Evolutionary conservation across 2,113 vertebrate genomes (phyloP).

Genomic region (Apodemus speciosus): DNA sequence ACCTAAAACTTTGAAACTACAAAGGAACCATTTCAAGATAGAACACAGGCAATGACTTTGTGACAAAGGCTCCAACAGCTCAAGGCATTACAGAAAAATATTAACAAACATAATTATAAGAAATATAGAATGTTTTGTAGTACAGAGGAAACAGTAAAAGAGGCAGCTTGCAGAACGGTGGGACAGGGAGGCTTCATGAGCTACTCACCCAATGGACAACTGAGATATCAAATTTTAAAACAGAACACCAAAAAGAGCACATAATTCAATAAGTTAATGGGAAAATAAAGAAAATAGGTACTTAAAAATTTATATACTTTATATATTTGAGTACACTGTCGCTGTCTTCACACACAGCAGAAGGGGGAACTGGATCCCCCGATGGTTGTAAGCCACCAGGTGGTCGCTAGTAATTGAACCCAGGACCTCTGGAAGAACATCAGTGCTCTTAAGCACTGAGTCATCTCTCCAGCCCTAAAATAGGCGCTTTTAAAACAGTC

Average conservation of each 20-base stretch:
- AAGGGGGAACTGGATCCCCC: no score
- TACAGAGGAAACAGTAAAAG: neutral
- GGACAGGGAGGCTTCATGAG: neutral
- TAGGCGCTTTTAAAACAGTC: neutral
- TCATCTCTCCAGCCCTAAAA: neutral
- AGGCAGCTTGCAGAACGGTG: neutral
- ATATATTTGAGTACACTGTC: no score
- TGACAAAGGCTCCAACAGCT: neutral
- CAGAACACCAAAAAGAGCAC: neutral
- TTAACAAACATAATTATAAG: neutral
- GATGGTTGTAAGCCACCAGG: no score
- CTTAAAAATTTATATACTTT: neutral
- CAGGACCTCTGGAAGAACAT: no score
- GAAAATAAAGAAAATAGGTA: neutral
- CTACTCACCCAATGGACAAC: neutral
- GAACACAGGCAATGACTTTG: neutral
- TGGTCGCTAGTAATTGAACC: no score
- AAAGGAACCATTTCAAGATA: neutral
- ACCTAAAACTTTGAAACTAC: neutral
- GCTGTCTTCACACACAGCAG: no score
- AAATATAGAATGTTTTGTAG: neutral
- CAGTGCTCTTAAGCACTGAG: no score
- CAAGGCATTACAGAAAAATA: neutral
- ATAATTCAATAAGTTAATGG: neutral
- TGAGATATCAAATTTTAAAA: neutral